phyloP scores from a whole-genome alignment of 1,140 invertebrate genomes.

The Aphelinus atriplicis region DNA sequence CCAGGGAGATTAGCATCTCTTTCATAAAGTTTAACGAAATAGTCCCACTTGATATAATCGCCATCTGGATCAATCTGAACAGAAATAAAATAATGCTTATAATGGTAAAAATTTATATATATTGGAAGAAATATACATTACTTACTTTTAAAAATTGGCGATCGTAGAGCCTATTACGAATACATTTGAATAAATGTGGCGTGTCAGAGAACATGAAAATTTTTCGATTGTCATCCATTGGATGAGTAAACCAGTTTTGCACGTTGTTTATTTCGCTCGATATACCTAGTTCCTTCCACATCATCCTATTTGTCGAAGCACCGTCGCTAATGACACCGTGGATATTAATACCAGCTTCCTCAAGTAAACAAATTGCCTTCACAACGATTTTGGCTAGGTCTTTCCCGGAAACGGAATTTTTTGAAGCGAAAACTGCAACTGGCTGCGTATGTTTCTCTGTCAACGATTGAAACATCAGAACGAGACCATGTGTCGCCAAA shows the following conservation, averaged over 20 bases:
- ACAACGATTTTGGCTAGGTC: slow-evolving; percentile 36
- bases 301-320: slow-evolving; percentile 35
- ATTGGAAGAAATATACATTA: no score
- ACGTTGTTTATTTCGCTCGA: slow-evolving; percentile 5
- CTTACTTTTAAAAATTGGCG: no score
- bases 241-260: slow-evolving; percentile 43
- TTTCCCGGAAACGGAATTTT: slow-evolving; percentile 28
- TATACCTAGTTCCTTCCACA: slow-evolving; percentile 28
- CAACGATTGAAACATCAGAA: slow-evolving; percentile 37
- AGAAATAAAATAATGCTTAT: no score
- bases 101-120: no score
- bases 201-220: slow-evolving; percentile 45
- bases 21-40: no score
- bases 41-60: no score
- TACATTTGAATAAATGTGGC: no score
- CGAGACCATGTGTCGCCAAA: slow-evolving; percentile 38
- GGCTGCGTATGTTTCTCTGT: slow-evolving; percentile 34
- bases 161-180: no score
- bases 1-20: no score
- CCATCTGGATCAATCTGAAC: no score
- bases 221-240: slow-evolving; percentile 34
- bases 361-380: slow-evolving; percentile 33
- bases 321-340: slow-evolving; percentile 42
- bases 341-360: slow-evolving; percentile 41
- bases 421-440: slow-evolving; percentile 40